Evolutionary conservation across 1,140 invertebrate genomes (phyloP), one percentile per base, ranked within the genome.

Genomic region (Rhagoletis zephyria): DNA sequence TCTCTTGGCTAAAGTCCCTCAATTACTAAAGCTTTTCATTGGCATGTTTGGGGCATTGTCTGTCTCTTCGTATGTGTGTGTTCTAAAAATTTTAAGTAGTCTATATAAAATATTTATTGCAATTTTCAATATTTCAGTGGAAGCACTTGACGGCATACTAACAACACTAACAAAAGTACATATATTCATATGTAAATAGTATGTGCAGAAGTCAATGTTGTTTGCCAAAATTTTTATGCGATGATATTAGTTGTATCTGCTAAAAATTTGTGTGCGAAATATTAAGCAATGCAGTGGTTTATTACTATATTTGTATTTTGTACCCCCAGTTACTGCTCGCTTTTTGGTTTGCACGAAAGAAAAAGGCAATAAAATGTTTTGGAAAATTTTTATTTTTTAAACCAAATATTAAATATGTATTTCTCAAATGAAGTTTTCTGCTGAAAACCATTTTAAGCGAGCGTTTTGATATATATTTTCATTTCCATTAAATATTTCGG

Each of bases 61-160:
- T 30, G 30, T 30, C 30, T 30, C 30, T 30, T 30, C 30, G 30
- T 30, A 1, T 30, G 30, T 30, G 30, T 30, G 30, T 48, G 12
- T 74, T 40, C 40, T 45, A 74, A 74, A 48, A 45, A 74, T 74
- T 45, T 74, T 74, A 74, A 74, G 67, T 74, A 74, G 40, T 74
- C 45, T 48, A 48, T 45, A 74, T 5, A 74, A 45, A 74, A 30
- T 30, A 30, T 30, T 30, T 30, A 30, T 74, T 74, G 10, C 40
- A 12, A n/a, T 74, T 45, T 74, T 74, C 12, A 48, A 45, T 74
- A 42, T 16, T 74, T 74, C 48, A 74, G 67, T 74, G 67, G 40
- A n/a, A 48, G 40, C 67, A 74, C 67, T 74, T 74, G 67, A 12
- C 16, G 30, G 30, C 30, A 30, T 10, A 40, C 67, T 14, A n/a